phyloP scores from a whole-genome alignment of 2,113 vertebrate genomes.

The Ancistrus triradiatus region DNA sequence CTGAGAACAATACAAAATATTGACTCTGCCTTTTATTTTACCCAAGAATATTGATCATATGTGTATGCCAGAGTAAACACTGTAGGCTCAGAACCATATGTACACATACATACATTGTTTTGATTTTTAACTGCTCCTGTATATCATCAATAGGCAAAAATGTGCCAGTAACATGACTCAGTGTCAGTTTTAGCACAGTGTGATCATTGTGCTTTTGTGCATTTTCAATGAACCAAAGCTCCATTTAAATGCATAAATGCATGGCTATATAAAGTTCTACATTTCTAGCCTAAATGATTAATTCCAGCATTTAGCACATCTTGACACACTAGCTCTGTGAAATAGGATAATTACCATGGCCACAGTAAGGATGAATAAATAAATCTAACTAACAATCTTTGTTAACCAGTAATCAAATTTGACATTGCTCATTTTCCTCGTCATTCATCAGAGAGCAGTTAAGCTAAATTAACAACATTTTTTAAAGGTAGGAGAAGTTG shows the following conservation, averaged over 20 bases:
- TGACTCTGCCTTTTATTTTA: no score
- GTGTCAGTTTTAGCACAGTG: conserved; percentile 18
- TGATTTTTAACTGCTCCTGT: conserved; percentile 16
- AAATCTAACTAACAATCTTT: no score
- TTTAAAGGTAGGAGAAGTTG: not conserved
- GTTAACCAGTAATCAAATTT: no score
- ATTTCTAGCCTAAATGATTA: not conserved
- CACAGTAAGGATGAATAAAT: conserved; percentile 6
- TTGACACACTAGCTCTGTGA: not conserved
- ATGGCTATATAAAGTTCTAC: not conserved
- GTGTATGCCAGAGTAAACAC: no score
- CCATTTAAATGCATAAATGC: conserved; percentile 1
- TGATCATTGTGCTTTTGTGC: conserved; percentile 5
- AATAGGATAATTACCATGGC: not conserved
- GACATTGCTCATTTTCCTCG: no score
- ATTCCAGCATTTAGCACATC: conserved; percentile 5
- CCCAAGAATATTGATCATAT: no score
- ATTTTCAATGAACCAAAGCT: not conserved
- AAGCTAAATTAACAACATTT: no score
- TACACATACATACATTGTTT: conserved; percentile 13
- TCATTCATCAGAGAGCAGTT: no score
- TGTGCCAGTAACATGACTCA: conserved; percentile 19
- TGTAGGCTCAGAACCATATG: not conserved
- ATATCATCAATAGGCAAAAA: conserved; percentile 29
- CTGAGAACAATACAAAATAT: no score